Evolutionary conservation across 2,113 vertebrate species (phyloP), one percentile per base, ranked within the genome.

Genomic region (Tachuris rubrigastra): DNA sequence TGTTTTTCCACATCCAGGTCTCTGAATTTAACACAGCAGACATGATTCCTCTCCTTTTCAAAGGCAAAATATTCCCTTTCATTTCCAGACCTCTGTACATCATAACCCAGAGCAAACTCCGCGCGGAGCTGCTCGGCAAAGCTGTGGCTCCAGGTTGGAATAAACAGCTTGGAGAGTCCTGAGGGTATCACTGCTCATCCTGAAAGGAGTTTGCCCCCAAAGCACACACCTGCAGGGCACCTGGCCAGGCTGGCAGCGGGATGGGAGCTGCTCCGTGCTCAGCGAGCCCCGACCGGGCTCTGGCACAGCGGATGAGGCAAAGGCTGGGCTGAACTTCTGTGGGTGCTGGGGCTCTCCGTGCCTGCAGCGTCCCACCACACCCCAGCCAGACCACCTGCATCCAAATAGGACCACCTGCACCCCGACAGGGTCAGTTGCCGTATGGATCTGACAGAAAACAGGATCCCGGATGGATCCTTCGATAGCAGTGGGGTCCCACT

Each of bases 1-100:
- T 2, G 0, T 19, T 12, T 37, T 33, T 49, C 30, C 58, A 5
- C 19, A 75, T 13, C 55, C 78, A 31, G 55, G 78, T 37, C 74
- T 91, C 81, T 58, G 84, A 52, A 37, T 93, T 82, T 63, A 90
- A 80, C 89, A n/a, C 31, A 23, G 81, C 81, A 93, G 83, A 55
- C 79, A 66, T 14, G 10, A 87, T 74, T 85, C 71, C 50, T 85
- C 71, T 95, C 33, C 69, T 79, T 84, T 93, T 91, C 94, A 95
- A 95, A 96, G 92, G 91, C 59, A 66, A 78, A 73, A 76, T 87
- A 96, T 95, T 96, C 95, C 91, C 94, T 96, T 97, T 95, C 96
- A 89, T 97, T 96, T 91, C 84, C 91, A 94, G 80, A 30, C 44
- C 94, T 87, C 49, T 20, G 52, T 11, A 25, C 80, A 87, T 74